Evolutionary conservation across 1,140 invertebrate species (phyloP).

Genomic region (Diuraphis noxia): DNA sequence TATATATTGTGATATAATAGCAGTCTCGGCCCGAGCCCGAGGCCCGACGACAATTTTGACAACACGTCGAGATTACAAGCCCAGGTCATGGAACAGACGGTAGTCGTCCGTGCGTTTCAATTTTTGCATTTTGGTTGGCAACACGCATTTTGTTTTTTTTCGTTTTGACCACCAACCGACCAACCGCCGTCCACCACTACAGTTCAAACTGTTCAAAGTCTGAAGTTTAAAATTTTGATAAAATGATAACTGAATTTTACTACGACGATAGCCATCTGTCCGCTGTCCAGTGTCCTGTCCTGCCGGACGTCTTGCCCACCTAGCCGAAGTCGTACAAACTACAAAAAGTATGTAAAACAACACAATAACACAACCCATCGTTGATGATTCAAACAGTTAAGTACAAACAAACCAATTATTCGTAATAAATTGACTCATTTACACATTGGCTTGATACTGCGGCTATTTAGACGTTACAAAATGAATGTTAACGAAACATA

Average conservation of each 20-base stretch:
- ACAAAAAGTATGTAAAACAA: background rate
- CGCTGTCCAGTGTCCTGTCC: too few relatives aligned
- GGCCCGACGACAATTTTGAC: slow-evolving; percentile 21
- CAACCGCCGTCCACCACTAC: too few relatives aligned
- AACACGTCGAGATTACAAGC: slow-evolving; percentile 33
- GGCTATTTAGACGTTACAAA: too few relatives aligned
- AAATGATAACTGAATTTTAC: too few relatives aligned
- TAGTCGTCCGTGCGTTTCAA: background rate
- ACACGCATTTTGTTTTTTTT: background rate
- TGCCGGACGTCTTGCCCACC: too few relatives aligned
- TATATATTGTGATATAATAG: background rate
- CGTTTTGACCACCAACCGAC: background rate
- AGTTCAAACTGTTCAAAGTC: background rate
- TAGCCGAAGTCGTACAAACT: too few relatives aligned
- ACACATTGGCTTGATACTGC: background rate
- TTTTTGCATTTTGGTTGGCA: background rate
- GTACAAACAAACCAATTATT: background rate
- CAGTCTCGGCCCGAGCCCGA: too few relatives aligned
- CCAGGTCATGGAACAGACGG: background rate
- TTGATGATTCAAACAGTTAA: background rate
- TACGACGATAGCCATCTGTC: too few relatives aligned
- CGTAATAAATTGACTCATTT: background rate
- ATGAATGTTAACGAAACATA: too few relatives aligned
- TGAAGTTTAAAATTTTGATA: background rate
- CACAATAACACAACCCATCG: background rate